Percentiles rank a stretch among this genome's conserved stretches.
These are phyloP conservation scores for Cheilosia vernalis DNA, from an alignment of 2,888 invertebrate genomes.

Conservation along the genomic window DNA sequence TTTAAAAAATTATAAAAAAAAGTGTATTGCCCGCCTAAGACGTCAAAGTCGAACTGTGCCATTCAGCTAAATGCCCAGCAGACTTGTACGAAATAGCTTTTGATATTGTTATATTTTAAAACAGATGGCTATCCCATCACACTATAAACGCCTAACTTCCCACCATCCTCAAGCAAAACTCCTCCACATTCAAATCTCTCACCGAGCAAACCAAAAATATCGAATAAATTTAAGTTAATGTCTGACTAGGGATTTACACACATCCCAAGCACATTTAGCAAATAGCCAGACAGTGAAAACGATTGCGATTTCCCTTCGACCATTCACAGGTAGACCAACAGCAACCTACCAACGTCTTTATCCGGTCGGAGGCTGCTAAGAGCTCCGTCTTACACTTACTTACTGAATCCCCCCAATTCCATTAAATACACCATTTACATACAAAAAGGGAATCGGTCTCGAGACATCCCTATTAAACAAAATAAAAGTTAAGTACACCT, in stretches of 20 bases:
- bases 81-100: no score
- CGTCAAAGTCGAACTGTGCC: no score
- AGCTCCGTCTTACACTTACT: constrained; percentile 18
- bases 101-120: no score
- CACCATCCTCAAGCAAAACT: constrained; percentile 13
- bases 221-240: constrained; percentile 50
- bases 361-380: constrained; percentile 16
- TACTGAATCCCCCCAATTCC: constrained; percentile 31
- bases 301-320: constrained; percentile 7
- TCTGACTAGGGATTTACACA: constrained; percentile 48
- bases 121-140: no score
- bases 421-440: constrained; percentile 43
- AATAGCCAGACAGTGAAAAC: constrained; percentile 37
- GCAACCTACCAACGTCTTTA: constrained; percentile 21
- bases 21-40: no score
- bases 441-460: constrained; percentile 4
- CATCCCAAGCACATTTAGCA: constrained; percentile 36
- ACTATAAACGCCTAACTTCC: background rate
- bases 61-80: no score
- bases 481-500: constrained; percentile 57
- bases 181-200: constrained; percentile 12
- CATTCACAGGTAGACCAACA: background rate
- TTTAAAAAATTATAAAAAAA: no score
- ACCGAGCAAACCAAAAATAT: constrained; percentile 14
- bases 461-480: constrained; percentile 52